Base-by-base conservation (phyloP, 37 sponge, comb jelly and placozoan genomes). In the Chondrosia reniformis region DNA sequence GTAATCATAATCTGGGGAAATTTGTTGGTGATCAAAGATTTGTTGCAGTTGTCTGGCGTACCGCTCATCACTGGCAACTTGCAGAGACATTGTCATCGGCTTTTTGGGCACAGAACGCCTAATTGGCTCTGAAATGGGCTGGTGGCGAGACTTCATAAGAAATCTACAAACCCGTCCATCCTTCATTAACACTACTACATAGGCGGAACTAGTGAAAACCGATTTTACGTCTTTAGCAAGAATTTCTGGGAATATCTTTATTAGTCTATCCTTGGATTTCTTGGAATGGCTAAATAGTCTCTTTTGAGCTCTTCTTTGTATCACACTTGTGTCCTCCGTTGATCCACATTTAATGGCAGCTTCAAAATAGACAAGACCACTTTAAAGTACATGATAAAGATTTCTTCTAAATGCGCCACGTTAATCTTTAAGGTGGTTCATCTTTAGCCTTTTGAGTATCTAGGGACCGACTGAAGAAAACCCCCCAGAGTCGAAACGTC, bases 111-210 rank as follows among this genome's bases (percentile, higher is more conserved):
- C 39, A 5, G 5, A 8, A 8, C 9, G 19, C 9, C 5, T 66
- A 5, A 85, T 31, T 33, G 83, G 33, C 12, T 55, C 63, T 0
- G 22, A 6, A 13, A 36, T 33, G 58, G n/a, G 63, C 37, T 32
- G 30, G 10, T 0, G 83, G 75, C 36, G 46, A 9, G 30, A 34
- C 5, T 5, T 66, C 67, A 66, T 8, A 8, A 37, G 21, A 17
- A 89, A 43, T 52, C 86, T 33, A 65, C 86, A 85, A 33, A 84
- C 92, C 25, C 85, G 79, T 4, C 92, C 88, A 74, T 84, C 85
- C 7, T 42, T 74, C 1, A 84, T 37, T 31, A 87, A 46, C n/a
- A 84, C 84, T 3, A 59, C 88, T 9, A 92, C 40, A 33, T 75
- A 84, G 3, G 65, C 45, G 3, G 92, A 87, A 36, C 84, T 87